Evolutionary conservation across 1,140 invertebrate species (phyloP), one percentile per base, ranked within the genome.

Genomic region (Drosophila erecta): DNA sequence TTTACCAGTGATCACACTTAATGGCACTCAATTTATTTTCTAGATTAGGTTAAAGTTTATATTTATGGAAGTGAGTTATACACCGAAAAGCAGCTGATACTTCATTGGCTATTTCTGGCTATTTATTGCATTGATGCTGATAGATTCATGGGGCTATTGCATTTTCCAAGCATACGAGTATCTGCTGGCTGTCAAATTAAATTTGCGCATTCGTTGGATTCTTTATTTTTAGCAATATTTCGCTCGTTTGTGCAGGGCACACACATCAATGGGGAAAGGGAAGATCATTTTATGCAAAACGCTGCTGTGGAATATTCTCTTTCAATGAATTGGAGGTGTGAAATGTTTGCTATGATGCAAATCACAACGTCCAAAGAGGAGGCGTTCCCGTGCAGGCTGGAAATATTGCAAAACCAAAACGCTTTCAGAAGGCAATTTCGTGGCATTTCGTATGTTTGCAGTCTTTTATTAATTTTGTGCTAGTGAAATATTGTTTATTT

Each of bases 291-390:
- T 72, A 67, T 71, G 71, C 79, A 81, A 64, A 66, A 44, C 67
- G 38, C 47, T 44, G 3, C 0, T 2, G 33, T 61, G 43, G 59
- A 78, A 81, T 78, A 78, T 84, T 66, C 66, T 65, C 69, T 59
- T 60, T 66, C 76, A 61, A 79, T 87, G 60, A 73, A 66, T 79
- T 40, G 30, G 56, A 76, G 83, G 83, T 83, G 83, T 89, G 79
- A 86, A 86, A 69, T 87, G 62, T 78, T 79, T 78, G 62, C 79
- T 41, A 46, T 75, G 58, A 55, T 47, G 57, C 44, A 61, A 61
- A 20, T 30, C 54, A n/a, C 33, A 46, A 44, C n/a, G 58, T 27
- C 40, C 41, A 75, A 40, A 53, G 38, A 40, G 44, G 15, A 53
- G 30, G 77, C 38, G 71, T 46, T 40, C 3, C 15, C 50, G 37